phyloP scores from a whole-genome alignment of 2,797 vertebrate species.

The Cercopithecus mitis region DNA sequence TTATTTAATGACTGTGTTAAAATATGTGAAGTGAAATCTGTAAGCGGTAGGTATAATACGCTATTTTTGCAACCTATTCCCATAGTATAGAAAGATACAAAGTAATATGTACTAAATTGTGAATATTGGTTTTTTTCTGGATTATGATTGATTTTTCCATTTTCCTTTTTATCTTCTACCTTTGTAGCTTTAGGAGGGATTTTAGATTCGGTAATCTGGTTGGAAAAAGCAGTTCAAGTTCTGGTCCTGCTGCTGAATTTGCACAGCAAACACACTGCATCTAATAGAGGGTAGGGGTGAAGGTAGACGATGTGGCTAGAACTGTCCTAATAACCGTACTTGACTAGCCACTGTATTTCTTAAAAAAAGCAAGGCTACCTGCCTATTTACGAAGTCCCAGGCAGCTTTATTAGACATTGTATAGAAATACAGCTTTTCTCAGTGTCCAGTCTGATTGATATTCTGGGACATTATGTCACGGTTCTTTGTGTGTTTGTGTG shows the following conservation, averaged over 20 bases:
- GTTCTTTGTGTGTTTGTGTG: neutral
- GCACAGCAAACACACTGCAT: neutral
- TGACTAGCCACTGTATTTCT: neutral
- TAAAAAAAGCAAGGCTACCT: neutral
- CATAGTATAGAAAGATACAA: neutral
- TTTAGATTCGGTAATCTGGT: neutral
- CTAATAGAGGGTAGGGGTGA: neutral
- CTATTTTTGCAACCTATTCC: neutral
- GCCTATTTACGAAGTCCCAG: neutral
- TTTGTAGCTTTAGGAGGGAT: neutral
- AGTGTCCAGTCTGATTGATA: neutral
- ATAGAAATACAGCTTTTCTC: constrained; percentile 13
- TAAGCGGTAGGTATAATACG: neutral
- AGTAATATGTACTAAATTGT: neutral
- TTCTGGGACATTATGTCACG: neutral
- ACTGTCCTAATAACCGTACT: neutral
- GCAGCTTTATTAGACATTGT: neutral
- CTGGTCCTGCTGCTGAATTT: neutral
- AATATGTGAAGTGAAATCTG: neutral
- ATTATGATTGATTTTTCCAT: neutral
- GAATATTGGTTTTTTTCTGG: neutral
- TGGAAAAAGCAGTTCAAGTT: neutral
- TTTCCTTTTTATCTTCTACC: neutral
- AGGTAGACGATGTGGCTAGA: neutral
- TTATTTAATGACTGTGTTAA: neutral